Percentiles rank a stretch among this genome's conserved stretches.
Conservation (phyloP, 2,797 vertebrate species). For the Melopsittacus undulatus region DNA sequence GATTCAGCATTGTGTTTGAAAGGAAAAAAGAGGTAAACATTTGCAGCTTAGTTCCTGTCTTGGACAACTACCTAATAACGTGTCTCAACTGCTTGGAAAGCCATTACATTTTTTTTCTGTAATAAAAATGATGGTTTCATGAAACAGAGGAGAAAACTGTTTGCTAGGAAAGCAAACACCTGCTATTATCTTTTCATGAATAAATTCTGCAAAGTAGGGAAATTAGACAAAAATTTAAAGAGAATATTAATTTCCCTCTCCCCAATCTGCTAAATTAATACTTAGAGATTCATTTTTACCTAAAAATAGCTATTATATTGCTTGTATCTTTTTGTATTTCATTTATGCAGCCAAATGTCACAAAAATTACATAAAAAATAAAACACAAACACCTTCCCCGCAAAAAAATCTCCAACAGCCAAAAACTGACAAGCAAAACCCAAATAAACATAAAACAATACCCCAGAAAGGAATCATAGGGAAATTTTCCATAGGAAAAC, state of each 20-base stretch:
- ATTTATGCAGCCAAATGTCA: not conserved
- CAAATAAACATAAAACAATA: not conserved
- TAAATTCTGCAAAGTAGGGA: not conserved
- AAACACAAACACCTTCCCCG: not conserved
- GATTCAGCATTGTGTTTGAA: slow-evolving; percentile 6
- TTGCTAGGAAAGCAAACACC: not conserved
- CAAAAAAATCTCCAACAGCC: not conserved
- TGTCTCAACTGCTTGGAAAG: slow-evolving; percentile 19
- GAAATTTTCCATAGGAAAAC: not conserved
- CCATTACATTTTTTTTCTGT: slow-evolving; percentile 35
- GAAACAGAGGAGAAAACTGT: not conserved
- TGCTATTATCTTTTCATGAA: not conserved
- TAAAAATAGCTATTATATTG: not conserved
- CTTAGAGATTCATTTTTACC: not conserved
- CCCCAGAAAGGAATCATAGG: not conserved
- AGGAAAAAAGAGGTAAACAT: not conserved
- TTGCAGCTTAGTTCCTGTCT: not conserved
- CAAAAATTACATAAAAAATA: not conserved
- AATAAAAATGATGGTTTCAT: not conserved
- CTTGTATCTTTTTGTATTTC: not conserved
- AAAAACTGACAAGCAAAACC: not conserved
- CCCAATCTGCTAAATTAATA: not conserved
- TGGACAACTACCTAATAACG: not conserved
- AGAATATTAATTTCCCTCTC: not conserved
- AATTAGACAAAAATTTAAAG: not conserved